Conservation (phyloP, 2,797 vertebrate genomes). For the Lutjanus campechanus region DNA sequence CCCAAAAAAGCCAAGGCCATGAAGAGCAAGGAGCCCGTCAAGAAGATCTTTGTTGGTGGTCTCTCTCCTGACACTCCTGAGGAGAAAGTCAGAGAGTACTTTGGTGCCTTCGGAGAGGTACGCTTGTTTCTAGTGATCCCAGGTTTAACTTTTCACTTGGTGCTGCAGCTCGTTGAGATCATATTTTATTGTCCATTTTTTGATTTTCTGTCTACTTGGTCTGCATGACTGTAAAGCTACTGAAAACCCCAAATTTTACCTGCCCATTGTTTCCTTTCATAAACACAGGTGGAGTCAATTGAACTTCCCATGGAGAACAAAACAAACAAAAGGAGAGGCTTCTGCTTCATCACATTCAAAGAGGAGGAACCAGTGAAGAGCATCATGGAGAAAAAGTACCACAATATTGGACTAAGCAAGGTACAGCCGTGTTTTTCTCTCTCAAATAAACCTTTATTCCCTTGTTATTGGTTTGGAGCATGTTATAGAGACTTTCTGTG, state of each 20-base stretch:
- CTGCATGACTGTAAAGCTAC: not conserved
- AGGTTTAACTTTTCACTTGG: not conserved
- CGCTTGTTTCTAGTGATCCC: not conserved
- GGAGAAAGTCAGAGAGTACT: conserved; percentile 98
- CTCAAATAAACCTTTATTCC: not conserved
- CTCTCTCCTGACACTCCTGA: conserved; percentile 98
- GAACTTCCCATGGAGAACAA: conserved; percentile 99
- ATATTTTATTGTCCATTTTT: not conserved
- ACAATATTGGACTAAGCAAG: conserved; percentile 99
- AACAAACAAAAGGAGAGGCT: conserved; percentile 97
- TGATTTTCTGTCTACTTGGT: not conserved
- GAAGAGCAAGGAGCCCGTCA: conserved; percentile 98
- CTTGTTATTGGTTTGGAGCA: too few relatives aligned
- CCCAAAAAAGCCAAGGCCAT: conserved; percentile 99
- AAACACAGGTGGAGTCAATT: conserved; percentile 93
- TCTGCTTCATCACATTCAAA: conserved; percentile 99
- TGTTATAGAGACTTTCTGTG: too few relatives aligned
- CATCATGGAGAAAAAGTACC: conserved; percentile 99
- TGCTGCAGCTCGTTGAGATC: not conserved
- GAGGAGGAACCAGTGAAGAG: conserved; percentile 97
- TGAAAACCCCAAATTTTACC: too few relatives aligned
- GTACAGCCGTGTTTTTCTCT: conserved; percentile 74
- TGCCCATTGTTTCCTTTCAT: not conserved
- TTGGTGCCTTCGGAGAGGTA: conserved; percentile 97
- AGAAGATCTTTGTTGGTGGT: conserved; percentile 99